These are phyloP conservation scores for Athene cunicularia DNA, from an alignment of 2,113 vertebrate species.

Conservation along the genomic window DNA sequence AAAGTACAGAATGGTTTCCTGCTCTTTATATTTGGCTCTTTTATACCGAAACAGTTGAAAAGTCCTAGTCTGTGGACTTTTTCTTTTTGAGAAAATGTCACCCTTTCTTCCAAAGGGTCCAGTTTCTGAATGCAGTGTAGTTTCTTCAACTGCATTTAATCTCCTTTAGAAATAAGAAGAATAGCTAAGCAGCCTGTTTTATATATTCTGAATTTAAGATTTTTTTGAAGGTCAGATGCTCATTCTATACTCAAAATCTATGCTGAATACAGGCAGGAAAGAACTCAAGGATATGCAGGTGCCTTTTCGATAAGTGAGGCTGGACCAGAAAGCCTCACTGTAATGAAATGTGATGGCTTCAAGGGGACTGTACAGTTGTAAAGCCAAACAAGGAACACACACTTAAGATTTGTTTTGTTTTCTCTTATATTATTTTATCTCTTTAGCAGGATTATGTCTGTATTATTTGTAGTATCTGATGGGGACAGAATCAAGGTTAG, in stretches of 20 bases:
- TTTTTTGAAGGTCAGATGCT: slow-evolving; percentile 27
- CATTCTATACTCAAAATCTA: neutral
- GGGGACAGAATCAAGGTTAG: neutral
- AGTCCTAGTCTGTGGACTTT: slow-evolving; percentile 65
- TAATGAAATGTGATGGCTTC: neutral
- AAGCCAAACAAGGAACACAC: neutral
- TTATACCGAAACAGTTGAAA: slow-evolving; percentile 71
- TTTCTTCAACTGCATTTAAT: slow-evolving; percentile 61
- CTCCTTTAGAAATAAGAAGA: slow-evolving; percentile 64
- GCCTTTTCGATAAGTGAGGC: neutral
- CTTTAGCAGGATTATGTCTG: neutral
- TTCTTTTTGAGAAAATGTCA: slow-evolving; percentile 65
- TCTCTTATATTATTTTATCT: neutral
- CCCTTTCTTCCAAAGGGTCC: slow-evolving; percentile 64
- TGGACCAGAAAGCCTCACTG: neutral
- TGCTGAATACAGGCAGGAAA: neutral
- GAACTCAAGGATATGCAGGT: neutral
- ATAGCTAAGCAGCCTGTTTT: slow-evolving; percentile 54
- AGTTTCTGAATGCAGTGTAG: slow-evolving; percentile 42
- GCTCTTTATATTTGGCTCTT: slow-evolving; percentile 70
- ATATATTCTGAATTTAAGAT: slow-evolving; percentile 54
- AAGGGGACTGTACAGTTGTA: neutral
- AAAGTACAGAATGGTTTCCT: slow-evolving; percentile 67
- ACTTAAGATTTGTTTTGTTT: neutral
- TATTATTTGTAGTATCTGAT: neutral